Conservation (phyloP, 1,140 invertebrate genomes). For the Orius insidiosus region DNA sequence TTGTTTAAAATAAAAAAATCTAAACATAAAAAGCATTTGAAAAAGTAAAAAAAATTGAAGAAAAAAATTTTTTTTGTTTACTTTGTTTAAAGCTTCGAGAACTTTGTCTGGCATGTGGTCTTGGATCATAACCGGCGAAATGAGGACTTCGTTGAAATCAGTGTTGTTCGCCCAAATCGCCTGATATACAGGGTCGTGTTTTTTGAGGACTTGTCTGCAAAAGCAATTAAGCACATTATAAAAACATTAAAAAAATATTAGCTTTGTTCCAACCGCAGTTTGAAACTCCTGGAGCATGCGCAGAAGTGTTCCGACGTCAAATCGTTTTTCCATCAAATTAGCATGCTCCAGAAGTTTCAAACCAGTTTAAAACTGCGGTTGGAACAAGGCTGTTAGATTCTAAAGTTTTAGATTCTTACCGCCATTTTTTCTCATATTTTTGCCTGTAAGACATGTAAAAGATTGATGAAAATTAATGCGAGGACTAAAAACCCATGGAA, state of each 20-base stretch:
- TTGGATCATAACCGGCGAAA: slow-evolving; percentile 81
- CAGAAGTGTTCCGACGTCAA: no score
- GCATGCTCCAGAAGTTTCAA: no score
- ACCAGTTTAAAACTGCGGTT: no score
- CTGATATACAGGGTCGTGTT: slow-evolving; percentile 67
- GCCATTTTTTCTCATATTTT: slow-evolving; percentile 22
- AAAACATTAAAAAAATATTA: background rate
- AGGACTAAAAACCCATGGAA: no score
- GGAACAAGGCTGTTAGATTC: no score
- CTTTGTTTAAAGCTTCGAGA: slow-evolving; percentile 70
- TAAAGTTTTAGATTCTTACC: slow-evolving; percentile 14
- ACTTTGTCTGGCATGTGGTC: slow-evolving; percentile 89
- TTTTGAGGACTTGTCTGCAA: slow-evolving; percentile 46
- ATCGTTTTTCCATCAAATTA: no score
- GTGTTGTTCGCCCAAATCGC: slow-evolving; percentile 74
- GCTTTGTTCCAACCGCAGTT: background rate
- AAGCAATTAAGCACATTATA: slow-evolving; percentile 2
- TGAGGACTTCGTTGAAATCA: slow-evolving; percentile 80
- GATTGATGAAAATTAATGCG: no score
- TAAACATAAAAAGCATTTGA: background rate
- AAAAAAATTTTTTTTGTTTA: slow-evolving; percentile 30
- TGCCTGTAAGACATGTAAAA: slow-evolving; percentile 16
- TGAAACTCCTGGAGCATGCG: no score
- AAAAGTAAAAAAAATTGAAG: slow-evolving; percentile 9
- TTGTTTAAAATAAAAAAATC: background rate